phyloP scores from a whole-genome alignment of 2,797 vertebrate genomes.

The Gorsachius magnificus region DNA sequence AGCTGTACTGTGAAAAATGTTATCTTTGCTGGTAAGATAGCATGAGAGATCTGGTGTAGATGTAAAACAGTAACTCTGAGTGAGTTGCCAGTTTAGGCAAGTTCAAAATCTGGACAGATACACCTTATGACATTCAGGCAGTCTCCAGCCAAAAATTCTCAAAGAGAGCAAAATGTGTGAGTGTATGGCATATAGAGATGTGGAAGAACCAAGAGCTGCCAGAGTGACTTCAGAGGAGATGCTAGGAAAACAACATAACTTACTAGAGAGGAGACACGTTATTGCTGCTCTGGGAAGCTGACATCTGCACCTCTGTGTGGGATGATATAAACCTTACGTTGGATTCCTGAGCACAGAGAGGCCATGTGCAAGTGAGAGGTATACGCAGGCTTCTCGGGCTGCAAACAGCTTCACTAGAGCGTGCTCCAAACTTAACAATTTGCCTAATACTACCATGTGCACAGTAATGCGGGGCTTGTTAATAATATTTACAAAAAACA shows the following conservation, averaged over 20 bases:
- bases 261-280: slow-evolving; percentile 50
- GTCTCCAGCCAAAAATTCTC: slow-evolving; percentile 30
- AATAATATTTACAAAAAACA: background rate
- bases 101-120: slow-evolving; percentile 29
- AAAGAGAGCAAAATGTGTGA: slow-evolving; percentile 17
- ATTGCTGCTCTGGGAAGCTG: slow-evolving; percentile 63
- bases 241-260: slow-evolving; percentile 59
- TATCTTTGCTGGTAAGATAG: background rate
- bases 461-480: background rate
- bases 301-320: slow-evolving; percentile 68
- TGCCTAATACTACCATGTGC: background rate
- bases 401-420: background rate
- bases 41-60: background rate
- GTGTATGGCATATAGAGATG: background rate
- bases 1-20: background rate
- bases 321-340: slow-evolving; percentile 62
- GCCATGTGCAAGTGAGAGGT: slow-evolving; percentile 28
- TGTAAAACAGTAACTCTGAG: background rate
- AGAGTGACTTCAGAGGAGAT: slow-evolving; percentile 51
- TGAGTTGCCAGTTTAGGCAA: slow-evolving; percentile 9
- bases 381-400: background rate
- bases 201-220: slow-evolving; percentile 32
- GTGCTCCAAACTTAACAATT: background rate
- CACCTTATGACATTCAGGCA: background rate
- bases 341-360: slow-evolving; percentile 61